Base-by-base conservation (phyloP, 1,140 invertebrate genomes). In the Anthonomus grandis region DNA sequence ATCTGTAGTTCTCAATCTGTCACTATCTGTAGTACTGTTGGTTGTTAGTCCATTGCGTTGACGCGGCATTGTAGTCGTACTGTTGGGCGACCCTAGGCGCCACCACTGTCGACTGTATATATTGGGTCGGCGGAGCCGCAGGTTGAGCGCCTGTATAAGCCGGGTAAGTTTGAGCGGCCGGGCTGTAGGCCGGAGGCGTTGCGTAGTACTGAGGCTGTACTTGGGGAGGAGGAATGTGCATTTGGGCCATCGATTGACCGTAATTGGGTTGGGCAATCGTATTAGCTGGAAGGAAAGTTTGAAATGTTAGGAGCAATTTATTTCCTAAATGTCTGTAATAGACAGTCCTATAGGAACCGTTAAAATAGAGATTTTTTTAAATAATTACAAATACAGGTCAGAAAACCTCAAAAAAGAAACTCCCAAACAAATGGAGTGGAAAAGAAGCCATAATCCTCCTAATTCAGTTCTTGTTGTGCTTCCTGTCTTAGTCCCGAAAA, bases 21-120 rank as follows among this genome's bases (percentile, higher is more conserved):
- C n/a, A 48, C 46, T 65, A 72, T 64, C 70, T 60, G 63, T 71
- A 74, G 52, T 73, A 74, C 52, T 70, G 69, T 57, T 71, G 69
- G 42, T 66, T 69, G 50, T 62, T 69, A 48, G 63, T 64, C 70
- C 70, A 72, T 46, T 72, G 70, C 18, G 69, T 67, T 12, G 66
- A 66, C 15, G 69, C 67, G 10, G 65, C 50, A 41, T 53, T 67
- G 56, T 70, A 73, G 65, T 73, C 71, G 47, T 69, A 73, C 46
- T 71, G 71, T 34, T 63, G 62, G 23, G 53, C 50, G 3, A 64
- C 53, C 46, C 70, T 54, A 9, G 58, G 51, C 18, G 60, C 47
- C 23, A 55, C 37, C 4, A 66, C 64, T 10, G 60, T 27, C 22
- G 54, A 59, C 8, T 62, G 52, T 4, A 63, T 57, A 59, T 69